Conservation (phyloP, 2,888 invertebrate species). For the Sphaeridia pumilis region DNA sequence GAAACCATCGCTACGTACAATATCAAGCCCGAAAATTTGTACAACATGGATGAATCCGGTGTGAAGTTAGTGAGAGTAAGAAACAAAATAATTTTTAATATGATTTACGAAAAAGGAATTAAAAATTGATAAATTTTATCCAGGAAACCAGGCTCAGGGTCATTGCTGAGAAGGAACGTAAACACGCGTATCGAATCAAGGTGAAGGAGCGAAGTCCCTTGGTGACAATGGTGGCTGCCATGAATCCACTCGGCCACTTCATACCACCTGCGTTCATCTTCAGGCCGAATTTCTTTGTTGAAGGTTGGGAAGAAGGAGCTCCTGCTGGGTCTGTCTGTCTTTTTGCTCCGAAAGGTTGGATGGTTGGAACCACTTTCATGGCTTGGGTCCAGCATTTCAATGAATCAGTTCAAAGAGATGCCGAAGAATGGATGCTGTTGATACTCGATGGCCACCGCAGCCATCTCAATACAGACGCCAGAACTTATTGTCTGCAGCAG, state of each 20-base stretch:
- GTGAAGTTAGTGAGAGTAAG: constrained; percentile 34
- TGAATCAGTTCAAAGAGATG: not conserved
- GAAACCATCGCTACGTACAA: constrained; percentile 13
- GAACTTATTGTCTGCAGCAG: constrained; percentile 1
- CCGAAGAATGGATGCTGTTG: constrained; percentile 1
- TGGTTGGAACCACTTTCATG: not conserved
- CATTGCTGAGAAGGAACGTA: no score
- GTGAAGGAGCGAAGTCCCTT: no score
- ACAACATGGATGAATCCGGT: constrained; percentile 35
- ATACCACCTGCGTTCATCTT: constrained; percentile 5
- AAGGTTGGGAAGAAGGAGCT: no score
- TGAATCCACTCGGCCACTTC: no score
- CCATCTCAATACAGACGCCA: not conserved
- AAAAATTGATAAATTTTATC: no score
- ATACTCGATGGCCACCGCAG: constrained; percentile 9
- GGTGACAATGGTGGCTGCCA: no score
- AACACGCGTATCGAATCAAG: no score
- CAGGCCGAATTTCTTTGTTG: not conserved
- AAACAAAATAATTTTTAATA: not conserved
- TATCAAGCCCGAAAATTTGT: constrained; percentile 27
- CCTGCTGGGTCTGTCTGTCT: not conserved
- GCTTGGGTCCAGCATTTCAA: constrained; percentile 8
- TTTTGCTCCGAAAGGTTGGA: constrained; percentile 3
- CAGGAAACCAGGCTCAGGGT: no score
- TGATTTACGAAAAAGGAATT: no score